phyloP scores from a whole-genome alignment of 1,140 invertebrate species.

The Nautilus pompilius region DNA sequence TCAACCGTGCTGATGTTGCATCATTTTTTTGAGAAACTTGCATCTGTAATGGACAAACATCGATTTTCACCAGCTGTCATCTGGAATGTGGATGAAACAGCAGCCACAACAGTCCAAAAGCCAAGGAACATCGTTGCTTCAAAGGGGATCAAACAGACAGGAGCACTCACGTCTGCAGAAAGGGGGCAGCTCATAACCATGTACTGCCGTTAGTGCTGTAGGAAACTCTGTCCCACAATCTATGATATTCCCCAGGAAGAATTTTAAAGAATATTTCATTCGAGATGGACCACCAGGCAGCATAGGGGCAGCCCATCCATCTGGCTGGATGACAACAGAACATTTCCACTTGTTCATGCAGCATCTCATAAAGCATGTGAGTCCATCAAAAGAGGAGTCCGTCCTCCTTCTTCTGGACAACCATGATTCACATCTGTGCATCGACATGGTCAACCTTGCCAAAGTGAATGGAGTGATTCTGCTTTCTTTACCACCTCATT shows the following conservation, averaged over 20 bases:
- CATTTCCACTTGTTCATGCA: slow-evolving; percentile 57
- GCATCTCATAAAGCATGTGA: no score
- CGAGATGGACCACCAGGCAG: slow-evolving; percentile 51
- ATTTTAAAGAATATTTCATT: slow-evolving; percentile 49
- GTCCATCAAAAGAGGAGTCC: slow-evolving; percentile 54
- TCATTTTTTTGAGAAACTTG: no score
- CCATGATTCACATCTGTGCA: slow-evolving; percentile 37
- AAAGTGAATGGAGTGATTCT: slow-evolving; percentile 46
- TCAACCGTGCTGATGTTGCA: no score
- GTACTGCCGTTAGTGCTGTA: slow-evolving; percentile 12
- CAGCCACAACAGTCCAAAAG: slow-evolving; percentile 17
- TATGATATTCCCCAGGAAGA: slow-evolving; percentile 40
- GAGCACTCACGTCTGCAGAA: slow-evolving; percentile 18
- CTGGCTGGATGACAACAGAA: slow-evolving; percentile 58
- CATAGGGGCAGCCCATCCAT: slow-evolving; percentile 48
- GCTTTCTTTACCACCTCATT: slow-evolving; percentile 46
- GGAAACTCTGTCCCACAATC: slow-evolving; percentile 39
- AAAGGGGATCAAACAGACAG: slow-evolving; percentile 17
- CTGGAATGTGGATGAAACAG: slow-evolving; percentile 27
- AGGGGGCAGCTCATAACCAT: slow-evolving; percentile 14
- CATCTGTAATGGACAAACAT: no score
- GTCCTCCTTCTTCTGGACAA: slow-evolving; percentile 55
- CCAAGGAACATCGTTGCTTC: slow-evolving; percentile 13
- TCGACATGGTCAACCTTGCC: slow-evolving; percentile 35
- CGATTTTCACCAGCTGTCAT: slow-evolving; percentile 11